A percentile compares a stretch with the other conserved stretches of the same genome.
phyloP scores from a whole-genome alignment of 1,140 invertebrate genomes.

The Neuroterus valhalla region DNA sequence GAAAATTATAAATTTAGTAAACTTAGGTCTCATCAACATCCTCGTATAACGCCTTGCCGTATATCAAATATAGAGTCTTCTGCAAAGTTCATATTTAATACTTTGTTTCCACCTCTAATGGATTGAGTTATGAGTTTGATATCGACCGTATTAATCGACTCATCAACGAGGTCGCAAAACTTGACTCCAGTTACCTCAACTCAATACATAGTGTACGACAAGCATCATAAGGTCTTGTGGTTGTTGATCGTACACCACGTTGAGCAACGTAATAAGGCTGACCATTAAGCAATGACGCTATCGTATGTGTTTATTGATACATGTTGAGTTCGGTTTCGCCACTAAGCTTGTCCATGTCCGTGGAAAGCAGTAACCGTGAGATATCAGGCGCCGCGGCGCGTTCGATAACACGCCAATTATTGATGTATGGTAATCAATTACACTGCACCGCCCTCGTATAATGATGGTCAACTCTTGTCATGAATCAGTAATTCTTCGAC shows the following conservation, averaged over 20 bases:
- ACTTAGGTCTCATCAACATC: too few relatives aligned
- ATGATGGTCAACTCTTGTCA: background rate
- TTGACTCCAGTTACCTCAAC: slow-evolving; percentile 16
- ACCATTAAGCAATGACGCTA: slow-evolving; percentile 3
- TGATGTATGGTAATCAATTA: slow-evolving; percentile 29
- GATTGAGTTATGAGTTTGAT: slow-evolving; percentile 15
- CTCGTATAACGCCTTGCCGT: too few relatives aligned
- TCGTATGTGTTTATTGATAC: slow-evolving; percentile 19
- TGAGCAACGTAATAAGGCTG: background rate
- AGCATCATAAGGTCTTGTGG: slow-evolving; percentile 11
- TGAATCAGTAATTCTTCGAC: background rate
- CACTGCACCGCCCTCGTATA: background rate
- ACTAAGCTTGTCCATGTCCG: background rate
- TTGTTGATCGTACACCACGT: background rate
- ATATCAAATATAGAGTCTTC: too few relatives aligned
- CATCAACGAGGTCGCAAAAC: slow-evolving; percentile 3
- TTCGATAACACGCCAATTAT: background rate
- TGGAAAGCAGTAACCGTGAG: background rate
- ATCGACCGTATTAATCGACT: background rate
- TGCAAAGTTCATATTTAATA: too few relatives aligned
- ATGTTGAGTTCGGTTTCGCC: background rate
- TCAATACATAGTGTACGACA: background rate
- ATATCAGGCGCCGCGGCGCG: background rate
- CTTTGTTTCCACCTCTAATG: background rate
- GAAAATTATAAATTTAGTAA: too few relatives aligned